A percentile compares a stretch with the other conserved stretches of the same genome.
Evolutionary conservation across 1,140 invertebrate genomes (phyloP).

Genomic region (Schmidtea mediterranea): DNA sequence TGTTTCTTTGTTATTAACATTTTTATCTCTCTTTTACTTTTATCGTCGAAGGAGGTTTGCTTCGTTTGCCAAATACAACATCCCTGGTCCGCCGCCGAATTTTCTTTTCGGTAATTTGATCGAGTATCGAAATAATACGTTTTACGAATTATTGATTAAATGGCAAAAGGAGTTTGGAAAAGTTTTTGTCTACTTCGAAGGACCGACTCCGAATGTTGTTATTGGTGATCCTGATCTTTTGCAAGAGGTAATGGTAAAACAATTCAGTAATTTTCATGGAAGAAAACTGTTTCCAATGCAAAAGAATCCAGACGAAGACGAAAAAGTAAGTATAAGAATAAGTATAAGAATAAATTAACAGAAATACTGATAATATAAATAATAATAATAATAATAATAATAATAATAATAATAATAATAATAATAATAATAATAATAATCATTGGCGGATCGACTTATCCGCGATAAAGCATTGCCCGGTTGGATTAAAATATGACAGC

Average conservation of each 20-base stretch:
- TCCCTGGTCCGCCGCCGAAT: slow-evolving; percentile 20
- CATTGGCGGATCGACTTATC: no score
- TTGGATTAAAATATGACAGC: no score
- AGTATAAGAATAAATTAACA: slow-evolving; percentile 15
- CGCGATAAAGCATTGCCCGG: no score
- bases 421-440: no score
- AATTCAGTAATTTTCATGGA: slow-evolving; percentile 11
- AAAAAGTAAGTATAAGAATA: no score
- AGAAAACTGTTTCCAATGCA: slow-evolving; percentile 5
- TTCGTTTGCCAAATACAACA: no score
- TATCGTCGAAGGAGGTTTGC: no score
- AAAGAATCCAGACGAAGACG: slow-evolving; percentile 12
- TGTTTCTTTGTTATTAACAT: no score
- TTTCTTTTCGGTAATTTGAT: slow-evolving; percentile 23
- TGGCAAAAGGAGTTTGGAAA: no score
- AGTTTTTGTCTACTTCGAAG: slow-evolving; percentile 9
- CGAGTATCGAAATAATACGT: slow-evolving; percentile 11
- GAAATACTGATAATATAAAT: no score
- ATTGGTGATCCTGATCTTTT: slow-evolving; percentile 10
- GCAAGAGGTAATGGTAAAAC: slow-evolving; percentile 10
- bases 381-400: slow-evolving; percentile 1
- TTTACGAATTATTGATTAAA: no score
- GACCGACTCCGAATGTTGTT: slow-evolving; percentile 5
- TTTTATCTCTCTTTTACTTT: no score
- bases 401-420: slow-evolving; percentile 6